phyloP scores from a whole-genome alignment of 2,797 vertebrate genomes.

The Ctenopoma kingsleyae region DNA sequence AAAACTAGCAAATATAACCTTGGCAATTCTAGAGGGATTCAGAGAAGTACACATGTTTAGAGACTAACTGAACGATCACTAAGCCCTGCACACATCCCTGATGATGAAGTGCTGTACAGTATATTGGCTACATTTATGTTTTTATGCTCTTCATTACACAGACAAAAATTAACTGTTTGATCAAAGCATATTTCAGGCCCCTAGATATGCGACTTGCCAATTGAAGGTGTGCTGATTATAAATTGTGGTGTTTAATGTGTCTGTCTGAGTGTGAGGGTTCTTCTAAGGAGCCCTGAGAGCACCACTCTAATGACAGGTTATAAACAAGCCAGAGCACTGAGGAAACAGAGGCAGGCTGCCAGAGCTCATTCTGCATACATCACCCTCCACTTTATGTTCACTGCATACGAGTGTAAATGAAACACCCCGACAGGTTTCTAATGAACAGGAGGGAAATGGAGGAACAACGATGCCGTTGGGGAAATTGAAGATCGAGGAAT shows the following conservation, averaged over 20 bases:
- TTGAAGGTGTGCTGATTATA: slow-evolving; percentile 38
- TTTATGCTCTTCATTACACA: slow-evolving; percentile 9
- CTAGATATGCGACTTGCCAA: slow-evolving; percentile 22
- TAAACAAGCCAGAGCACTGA: slow-evolving; percentile 54
- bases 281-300: slow-evolving; percentile 16
- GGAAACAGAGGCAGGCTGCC: slow-evolving; percentile 34
- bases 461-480: not conserved
- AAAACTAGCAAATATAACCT: not conserved
- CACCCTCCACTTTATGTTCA: slow-evolving; percentile 49
- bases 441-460: slow-evolving; percentile 33
- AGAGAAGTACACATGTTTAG: slow-evolving; percentile 12
- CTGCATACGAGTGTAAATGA: slow-evolving; percentile 43
- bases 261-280: slow-evolving; percentile 35
- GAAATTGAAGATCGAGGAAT: slow-evolving; percentile 40
- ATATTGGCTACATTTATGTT: slow-evolving; percentile 7
- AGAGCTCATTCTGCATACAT: slow-evolving; percentile 49
- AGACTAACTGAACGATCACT: not conserved
- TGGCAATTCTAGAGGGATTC: not conserved
- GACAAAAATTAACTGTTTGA: slow-evolving; percentile 23
- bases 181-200: slow-evolving; percentile 23
- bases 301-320: slow-evolving; percentile 35
- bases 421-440: slow-evolving; percentile 34
- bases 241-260: slow-evolving; percentile 54
- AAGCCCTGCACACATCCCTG: not conserved
- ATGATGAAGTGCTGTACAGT: not conserved